A percentile compares a stretch with the other conserved stretches of the same genome.
These are phyloP conservation scores for Chalcis sispes DNA, from an alignment of 2,888 invertebrate genomes.

Conservation along the genomic window DNA sequence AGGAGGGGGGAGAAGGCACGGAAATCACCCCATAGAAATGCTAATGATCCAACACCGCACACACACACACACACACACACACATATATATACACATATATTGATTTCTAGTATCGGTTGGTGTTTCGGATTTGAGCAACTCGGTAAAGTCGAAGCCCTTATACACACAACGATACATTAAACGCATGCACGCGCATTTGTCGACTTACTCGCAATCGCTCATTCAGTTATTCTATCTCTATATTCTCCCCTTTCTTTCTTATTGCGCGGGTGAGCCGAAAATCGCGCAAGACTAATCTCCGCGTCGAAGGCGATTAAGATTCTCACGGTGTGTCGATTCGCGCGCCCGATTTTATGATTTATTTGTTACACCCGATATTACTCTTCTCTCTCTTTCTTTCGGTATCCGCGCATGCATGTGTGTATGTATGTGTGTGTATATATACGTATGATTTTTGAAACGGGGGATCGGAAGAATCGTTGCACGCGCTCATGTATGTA, in stretches of 20 bases:
- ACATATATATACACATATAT: too few species aligned
- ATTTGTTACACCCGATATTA: constrained; percentile 60
- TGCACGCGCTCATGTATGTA: constrained; percentile 53
- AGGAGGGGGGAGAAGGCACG: constrained; percentile 1
- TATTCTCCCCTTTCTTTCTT: constrained; percentile 1
- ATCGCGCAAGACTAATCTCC: constrained; percentile 66
- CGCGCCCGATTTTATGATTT: constrained; percentile 61
- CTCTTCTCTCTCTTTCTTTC: background rate
- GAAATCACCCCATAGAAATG: constrained; percentile 66
- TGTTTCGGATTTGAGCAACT: constrained; percentile 65
- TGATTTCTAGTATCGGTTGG: constrained; percentile 64
- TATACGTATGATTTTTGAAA: too few species aligned
- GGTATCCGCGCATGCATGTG: background rate
- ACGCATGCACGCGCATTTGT: constrained; percentile 26
- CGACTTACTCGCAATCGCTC: constrained; percentile 1
- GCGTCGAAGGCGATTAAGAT: constrained; percentile 67
- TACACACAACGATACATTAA: background rate
- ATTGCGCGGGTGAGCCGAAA: constrained; percentile 45
- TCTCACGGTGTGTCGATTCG: constrained; percentile 64
- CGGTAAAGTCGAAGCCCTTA: too few species aligned
- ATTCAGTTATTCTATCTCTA: background rate
- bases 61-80: constrained; percentile 55
- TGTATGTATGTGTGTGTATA: background rate
- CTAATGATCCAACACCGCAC: constrained; percentile 62
- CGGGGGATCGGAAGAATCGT: constrained; percentile 58